phyloP scores from a whole-genome alignment of 2,888 invertebrate genomes.

The Epistrophe grossulariae region DNA sequence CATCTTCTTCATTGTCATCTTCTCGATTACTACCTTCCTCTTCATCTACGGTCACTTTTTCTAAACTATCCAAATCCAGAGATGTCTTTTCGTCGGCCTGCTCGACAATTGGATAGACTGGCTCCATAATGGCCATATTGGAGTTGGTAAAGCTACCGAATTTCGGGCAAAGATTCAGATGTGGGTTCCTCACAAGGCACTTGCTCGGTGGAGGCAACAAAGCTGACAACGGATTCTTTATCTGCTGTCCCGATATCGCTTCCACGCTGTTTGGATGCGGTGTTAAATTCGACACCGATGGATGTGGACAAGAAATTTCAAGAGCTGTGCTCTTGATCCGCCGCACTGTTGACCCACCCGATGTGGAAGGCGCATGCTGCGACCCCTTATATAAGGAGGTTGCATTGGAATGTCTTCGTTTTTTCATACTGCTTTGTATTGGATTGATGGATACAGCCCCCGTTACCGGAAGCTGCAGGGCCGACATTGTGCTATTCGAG shows the following conservation, averaged over 20 bases:
- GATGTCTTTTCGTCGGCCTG: conserved; percentile 89
- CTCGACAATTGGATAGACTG: conserved; percentile 92
- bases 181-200: conserved; percentile 88
- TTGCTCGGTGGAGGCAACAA: conserved; percentile 89
- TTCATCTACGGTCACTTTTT: conserved; percentile 57
- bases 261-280: conserved; percentile 93
- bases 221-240: conserved; percentile 88
- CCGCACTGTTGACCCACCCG: conserved; percentile 84
- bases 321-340: conserved; percentile 89
- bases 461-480: conserved; percentile 85
- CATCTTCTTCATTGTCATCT: conserved; percentile 84
- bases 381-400: conserved; percentile 80
- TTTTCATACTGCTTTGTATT: conserved; percentile 78
- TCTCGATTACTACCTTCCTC: conserved; percentile 58
- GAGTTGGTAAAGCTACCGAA: conserved; percentile 80
- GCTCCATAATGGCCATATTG: conserved; percentile 80
- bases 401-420: conserved; percentile 84
- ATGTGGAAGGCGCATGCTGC: conserved; percentile 69
- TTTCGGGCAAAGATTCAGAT: conserved; percentile 88
- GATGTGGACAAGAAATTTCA: conserved; percentile 89
- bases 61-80: conserved; percentile 80
- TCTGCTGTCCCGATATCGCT: conserved; percentile 87
- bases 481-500: conserved; percentile 87
- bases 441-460: conserved; percentile 65
- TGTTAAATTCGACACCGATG: conserved; percentile 89